phyloP scores from a whole-genome alignment of 2,888 invertebrate genomes.

The Polydrusus pterygomalis region DNA sequence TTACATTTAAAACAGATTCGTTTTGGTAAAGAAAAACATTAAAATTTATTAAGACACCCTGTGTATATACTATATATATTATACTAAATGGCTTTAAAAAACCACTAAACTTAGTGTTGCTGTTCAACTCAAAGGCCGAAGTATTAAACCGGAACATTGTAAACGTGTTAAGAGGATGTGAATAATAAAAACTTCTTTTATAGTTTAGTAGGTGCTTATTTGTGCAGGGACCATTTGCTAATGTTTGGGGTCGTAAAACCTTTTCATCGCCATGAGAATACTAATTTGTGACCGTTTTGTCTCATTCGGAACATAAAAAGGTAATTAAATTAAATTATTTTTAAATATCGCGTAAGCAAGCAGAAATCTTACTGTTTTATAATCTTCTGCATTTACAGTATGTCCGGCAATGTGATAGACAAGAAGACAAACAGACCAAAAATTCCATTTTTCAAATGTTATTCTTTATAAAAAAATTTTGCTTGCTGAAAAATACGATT shows the following conservation, averaged over 20 bases:
- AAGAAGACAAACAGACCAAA: too few relatives aligned
- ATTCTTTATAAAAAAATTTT: too few relatives aligned
- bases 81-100: not conserved
- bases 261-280: constrained; percentile 8
- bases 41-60: too few relatives aligned
- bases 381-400: too few relatives aligned
- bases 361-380: too few relatives aligned
- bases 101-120: not conserved
- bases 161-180: constrained; percentile 43
- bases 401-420: too few relatives aligned
- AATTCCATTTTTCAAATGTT: too few relatives aligned
- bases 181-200: constrained; percentile 41
- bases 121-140: constrained; percentile 2
- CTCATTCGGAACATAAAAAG: not conserved
- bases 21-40: too few relatives aligned
- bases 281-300: not conserved
- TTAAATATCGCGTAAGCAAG: too few relatives aligned
- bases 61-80: too few relatives aligned
- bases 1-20: too few relatives aligned
- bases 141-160: constrained; percentile 34
- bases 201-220: constrained; percentile 33
- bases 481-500: too few relatives aligned
- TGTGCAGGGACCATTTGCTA: constrained; percentile 36
- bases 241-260: constrained; percentile 32
- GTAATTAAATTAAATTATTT: not conserved